These are phyloP conservation scores for Ophioninae sp. DNA, from an alignment of 2,888 invertebrate genomes.

Conservation along the genomic window DNA sequence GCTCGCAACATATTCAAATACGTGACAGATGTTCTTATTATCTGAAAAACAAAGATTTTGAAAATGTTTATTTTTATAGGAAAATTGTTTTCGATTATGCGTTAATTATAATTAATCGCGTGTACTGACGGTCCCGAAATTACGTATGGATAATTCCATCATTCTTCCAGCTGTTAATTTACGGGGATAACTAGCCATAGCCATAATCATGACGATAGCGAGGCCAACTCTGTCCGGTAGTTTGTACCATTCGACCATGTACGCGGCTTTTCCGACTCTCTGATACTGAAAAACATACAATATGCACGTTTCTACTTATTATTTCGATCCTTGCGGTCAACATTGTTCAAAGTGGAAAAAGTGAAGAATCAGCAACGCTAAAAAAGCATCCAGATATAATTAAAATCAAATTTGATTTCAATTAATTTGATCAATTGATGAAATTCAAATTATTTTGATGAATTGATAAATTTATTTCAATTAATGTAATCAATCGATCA, in stretches of 20 bases:
- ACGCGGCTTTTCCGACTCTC: constrained; percentile 61
- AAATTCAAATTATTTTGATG: too few relatives aligned
- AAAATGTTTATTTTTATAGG: not conserved
- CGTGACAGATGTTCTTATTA: constrained; percentile 47
- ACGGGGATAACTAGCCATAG: constrained; percentile 62
- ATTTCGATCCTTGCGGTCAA: not conserved
- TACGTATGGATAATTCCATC: constrained; percentile 66
- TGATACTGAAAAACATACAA: not conserved
- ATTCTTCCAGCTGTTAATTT: constrained; percentile 69
- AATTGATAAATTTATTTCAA: too few relatives aligned
- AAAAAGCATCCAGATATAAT: too few relatives aligned
- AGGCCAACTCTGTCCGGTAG: constrained; percentile 62
- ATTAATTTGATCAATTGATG: too few relatives aligned
- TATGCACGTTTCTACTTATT: not conserved
- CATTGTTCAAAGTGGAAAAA: not conserved
- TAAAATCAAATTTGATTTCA: too few relatives aligned
- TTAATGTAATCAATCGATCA: too few relatives aligned
- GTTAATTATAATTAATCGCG: not conserved
- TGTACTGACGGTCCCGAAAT: constrained; percentile 67
- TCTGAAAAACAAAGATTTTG: constrained; percentile 24
- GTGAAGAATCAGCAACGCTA: not conserved
- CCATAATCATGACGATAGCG: constrained; percentile 64
- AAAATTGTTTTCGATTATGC: not conserved
- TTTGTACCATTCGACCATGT: constrained; percentile 66
- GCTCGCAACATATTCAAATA: constrained; percentile 60